Evolutionary conservation across 2,797 vertebrate genomes (phyloP).

Genomic region (Acrossocheilus wenchowensis): DNA sequence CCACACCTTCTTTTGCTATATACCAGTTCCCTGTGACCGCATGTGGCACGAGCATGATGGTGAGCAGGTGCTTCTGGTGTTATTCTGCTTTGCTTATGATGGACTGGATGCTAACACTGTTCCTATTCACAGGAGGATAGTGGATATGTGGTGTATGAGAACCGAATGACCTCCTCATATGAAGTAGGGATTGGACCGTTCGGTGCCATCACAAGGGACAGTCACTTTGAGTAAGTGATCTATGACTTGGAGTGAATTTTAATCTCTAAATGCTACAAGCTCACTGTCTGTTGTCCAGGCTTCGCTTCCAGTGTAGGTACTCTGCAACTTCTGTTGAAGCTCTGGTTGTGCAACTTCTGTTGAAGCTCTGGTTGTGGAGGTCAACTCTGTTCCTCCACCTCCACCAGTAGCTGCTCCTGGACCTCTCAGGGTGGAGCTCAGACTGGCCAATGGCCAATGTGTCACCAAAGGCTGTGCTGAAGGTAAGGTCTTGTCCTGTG

Average conservation of each 20-base stretch:
- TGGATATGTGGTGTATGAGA: constrained; percentile 71
- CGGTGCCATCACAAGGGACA: constrained; percentile 75
- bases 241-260: too few species aligned
- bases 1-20: constrained; percentile 68
- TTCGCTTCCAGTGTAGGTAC: constrained; percentile 70
- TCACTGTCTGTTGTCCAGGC: neutral
- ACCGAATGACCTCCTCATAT: constrained; percentile 66
- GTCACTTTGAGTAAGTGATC: constrained; percentile 67
- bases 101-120: neutral
- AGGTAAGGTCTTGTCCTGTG: constrained; percentile 65
- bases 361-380: constrained; percentile 65
- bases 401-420: constrained; percentile 63
- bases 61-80: constrained; percentile 22
- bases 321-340: constrained; percentile 54
- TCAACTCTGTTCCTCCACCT: constrained; percentile 34
- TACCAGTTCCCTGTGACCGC: constrained; percentile 72
- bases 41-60: constrained; percentile 60
- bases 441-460: constrained; percentile 71
- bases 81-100: neutral
- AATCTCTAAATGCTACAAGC: neutral
- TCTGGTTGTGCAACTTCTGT: too few species aligned
- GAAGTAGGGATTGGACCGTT: constrained; percentile 62
- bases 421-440: constrained; percentile 68
- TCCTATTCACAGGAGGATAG: constrained; percentile 63
- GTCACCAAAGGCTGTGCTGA: constrained; percentile 64